These are phyloP conservation scores for Atta colombica DNA, from an alignment of 1,140 invertebrate genomes.

Conservation along the genomic window DNA sequence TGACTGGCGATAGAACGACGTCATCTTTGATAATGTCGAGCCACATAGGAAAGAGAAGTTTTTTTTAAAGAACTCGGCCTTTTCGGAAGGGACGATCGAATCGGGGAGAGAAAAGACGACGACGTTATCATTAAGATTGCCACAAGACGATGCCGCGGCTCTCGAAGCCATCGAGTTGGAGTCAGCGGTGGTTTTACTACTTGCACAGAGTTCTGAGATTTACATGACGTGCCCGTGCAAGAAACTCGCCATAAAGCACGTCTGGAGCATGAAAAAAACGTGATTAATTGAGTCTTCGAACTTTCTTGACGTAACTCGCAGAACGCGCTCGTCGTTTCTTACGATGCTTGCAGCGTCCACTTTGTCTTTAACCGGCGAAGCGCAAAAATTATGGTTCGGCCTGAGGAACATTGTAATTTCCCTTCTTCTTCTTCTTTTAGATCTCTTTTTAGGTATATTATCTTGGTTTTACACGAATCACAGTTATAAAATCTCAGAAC, in stretches of 20 bases:
- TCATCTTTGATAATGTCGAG: constrained; percentile 26
- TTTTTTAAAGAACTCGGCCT: not conserved
- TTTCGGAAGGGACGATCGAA: not conserved
- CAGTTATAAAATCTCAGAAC: constrained; percentile 9
- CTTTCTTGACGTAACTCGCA: constrained; percentile 57
- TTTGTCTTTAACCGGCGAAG: constrained; percentile 42
- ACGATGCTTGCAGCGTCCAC: not conserved
- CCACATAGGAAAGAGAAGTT: not conserved
- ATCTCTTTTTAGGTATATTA: not conserved
- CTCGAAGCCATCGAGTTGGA: constrained; percentile 56
- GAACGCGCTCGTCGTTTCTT: constrained; percentile 16
- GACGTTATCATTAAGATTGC: constrained; percentile 54
- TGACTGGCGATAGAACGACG: not conserved
- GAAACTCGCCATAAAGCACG: constrained; percentile 62
- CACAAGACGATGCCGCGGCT: constrained; percentile 32
- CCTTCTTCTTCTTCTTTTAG: too few relatives aligned
- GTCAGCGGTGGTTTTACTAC: constrained; percentile 61
- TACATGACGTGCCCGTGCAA: constrained; percentile 63
- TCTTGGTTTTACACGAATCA: not conserved
- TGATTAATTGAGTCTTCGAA: constrained; percentile 71
- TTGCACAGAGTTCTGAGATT: constrained; percentile 67
- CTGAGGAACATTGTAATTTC: constrained; percentile 25
- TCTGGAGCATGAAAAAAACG: constrained; percentile 42
- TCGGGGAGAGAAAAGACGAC: not conserved
- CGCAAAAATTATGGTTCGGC: constrained; percentile 26